Evolutionary conservation across 1,140 invertebrate species (phyloP).

Genomic region (Parapsyche elsis): DNA sequence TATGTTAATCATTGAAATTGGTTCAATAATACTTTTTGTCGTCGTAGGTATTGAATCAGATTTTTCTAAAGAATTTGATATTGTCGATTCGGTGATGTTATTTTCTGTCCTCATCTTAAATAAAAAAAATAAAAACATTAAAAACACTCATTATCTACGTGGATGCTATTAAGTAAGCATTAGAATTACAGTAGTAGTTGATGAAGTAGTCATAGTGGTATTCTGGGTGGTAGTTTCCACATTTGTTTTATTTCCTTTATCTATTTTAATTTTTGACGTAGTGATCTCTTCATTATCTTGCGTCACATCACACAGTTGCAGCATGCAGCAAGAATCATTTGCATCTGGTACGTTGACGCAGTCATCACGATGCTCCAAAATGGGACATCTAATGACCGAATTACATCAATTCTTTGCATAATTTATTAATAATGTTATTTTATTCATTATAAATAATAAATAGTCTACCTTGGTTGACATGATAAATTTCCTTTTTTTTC

Average conservation of each 20-base stretch:
- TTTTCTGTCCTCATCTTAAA: conserved; percentile 51
- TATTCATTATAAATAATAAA: conserved; percentile 28
- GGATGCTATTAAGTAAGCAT: too few species aligned
- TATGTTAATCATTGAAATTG: conserved; percentile 63
- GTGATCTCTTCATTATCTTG: conserved; percentile 74
- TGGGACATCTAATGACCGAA: conserved; percentile 68
- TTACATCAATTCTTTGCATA: too few species aligned
- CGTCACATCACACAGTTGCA: conserved; percentile 84
- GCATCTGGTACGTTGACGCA: conserved; percentile 80
- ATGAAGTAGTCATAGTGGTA: background rate
- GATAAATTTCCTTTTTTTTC: conserved; percentile 76
- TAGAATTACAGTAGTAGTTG: background rate
- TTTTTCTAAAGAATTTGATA: background rate
- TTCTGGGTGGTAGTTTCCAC: conserved; percentile 42
- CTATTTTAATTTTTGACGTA: conserved; percentile 40
- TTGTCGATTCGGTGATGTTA: background rate
- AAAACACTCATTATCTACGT: background rate
- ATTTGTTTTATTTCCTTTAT: background rate
- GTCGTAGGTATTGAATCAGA: background rate
- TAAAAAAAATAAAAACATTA: background rate
- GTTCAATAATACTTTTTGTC: conserved; percentile 58
- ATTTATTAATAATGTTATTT: background rate
- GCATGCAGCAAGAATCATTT: conserved; percentile 84
- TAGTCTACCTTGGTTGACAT: conserved; percentile 74
- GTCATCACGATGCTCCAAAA: conserved; percentile 69